Evolutionary conservation across 2,113 vertebrate genomes (phyloP), one percentile per base, ranked within the genome.

Genomic region (Cebus imitator): DNA sequence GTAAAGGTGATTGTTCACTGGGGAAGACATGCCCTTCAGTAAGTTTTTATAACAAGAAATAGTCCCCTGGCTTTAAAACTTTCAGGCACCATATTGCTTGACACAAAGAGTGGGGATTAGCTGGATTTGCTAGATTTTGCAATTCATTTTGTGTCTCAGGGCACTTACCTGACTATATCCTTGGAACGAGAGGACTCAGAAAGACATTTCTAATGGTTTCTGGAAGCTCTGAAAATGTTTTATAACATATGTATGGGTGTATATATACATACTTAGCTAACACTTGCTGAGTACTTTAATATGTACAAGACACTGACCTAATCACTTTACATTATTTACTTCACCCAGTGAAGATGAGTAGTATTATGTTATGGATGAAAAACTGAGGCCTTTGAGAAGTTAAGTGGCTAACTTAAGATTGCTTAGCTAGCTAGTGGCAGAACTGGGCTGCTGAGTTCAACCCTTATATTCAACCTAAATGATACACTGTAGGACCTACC

Each of bases 1-100:
- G 3, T 32, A 50, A 91, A 96, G 73, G 6, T 78, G 43, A 55
- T 61, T 93, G 35, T 73, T 81, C 43, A 13, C 27, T 75, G 21
- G 70, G 18, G 32, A 87, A 2, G 17, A 75, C 13, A 32, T 76
- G 13, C 1, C 45, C 11, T 87, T 94, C 73, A 83, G 87, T 45
- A 61, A 79, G 35, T 81, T 90, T 92, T 81, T 21, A 57, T 90
- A 84, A 43, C 21, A 90, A 85, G 70, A 95, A 90, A 73, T 8
- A 61, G 43, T 43, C 2, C 27, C 8, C 12, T 58, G 30, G 18
- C 37, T 91, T 89, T 82, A 45, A 82, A 88, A 86, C 43, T 55
- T 94, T 81, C 35, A 35, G 81, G 40, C 72, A 40, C 5, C 73
- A 37, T 16, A 61, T 30, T 87, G 8, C 18, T 88, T 72, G 16